Percentiles rank a stretch among this genome's conserved stretches.
phyloP scores from a whole-genome alignment of 2,113 vertebrate species.

The Xiphophorus maculatus region DNA sequence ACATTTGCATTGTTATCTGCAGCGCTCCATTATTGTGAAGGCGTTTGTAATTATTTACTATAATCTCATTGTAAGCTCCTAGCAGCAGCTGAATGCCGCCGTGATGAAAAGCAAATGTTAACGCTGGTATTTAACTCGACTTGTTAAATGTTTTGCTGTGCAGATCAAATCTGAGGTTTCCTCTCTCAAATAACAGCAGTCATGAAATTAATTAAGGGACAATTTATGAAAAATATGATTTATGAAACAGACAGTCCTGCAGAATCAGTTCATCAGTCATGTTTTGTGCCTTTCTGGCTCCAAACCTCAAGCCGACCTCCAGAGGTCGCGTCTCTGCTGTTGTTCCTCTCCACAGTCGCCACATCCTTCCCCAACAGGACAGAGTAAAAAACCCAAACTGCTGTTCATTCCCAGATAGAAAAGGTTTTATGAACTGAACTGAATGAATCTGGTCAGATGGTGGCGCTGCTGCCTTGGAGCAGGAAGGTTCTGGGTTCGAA shows the following conservation, averaged over 20 bases:
- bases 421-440: neutral
- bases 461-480: too few species aligned
- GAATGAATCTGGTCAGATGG: too few species aligned
- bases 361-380: neutral
- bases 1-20: slow-evolving; percentile 14
- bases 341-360: neutral
- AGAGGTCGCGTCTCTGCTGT: too few species aligned
- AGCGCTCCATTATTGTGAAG: neutral
- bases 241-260: too few species aligned
- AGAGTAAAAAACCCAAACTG: neutral
- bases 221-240: neutral
- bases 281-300: neutral
- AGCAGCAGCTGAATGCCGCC: neutral
- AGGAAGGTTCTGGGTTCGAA: too few species aligned
- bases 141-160: neutral
- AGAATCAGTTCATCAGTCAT: neutral
- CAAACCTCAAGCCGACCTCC: too few species aligned
- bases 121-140: neutral
- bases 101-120: neutral
- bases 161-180: neutral
- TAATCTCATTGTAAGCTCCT: neutral
- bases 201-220: neutral
- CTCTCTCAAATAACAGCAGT: neutral
- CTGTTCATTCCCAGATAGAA: neutral
- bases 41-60: slow-evolving; percentile 9